These are phyloP conservation scores for Bombyx huttoni DNA, from an alignment of 2,888 invertebrate genomes.

Conservation along the genomic window DNA sequence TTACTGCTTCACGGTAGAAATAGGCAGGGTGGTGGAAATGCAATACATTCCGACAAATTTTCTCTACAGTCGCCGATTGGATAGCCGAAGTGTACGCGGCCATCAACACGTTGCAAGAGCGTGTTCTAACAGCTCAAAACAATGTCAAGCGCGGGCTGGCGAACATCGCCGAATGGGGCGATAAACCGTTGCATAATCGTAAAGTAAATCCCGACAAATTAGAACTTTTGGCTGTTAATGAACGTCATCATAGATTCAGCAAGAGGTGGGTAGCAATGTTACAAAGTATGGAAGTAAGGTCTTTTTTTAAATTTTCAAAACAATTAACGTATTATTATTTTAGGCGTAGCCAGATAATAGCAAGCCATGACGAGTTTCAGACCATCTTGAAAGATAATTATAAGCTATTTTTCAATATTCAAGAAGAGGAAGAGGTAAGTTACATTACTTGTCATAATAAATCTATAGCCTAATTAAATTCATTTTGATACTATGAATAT, in stretches of 20 bases:
- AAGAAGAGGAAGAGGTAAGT: conserved; percentile 54
- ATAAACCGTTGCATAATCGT: conserved; percentile 80
- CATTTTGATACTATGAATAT: too few relatives aligned
- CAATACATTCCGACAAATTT: too few relatives aligned
- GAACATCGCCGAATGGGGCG: conserved; percentile 79
- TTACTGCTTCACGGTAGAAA: too few relatives aligned
- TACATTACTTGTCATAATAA: too few relatives aligned
- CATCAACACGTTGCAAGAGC: conserved; percentile 79
- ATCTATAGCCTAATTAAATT: too few relatives aligned
- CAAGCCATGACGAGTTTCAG: conserved; percentile 71
- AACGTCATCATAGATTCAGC: conserved; percentile 65
- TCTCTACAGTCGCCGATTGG: conserved; percentile 73
- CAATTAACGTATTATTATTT: conserved; percentile 5
- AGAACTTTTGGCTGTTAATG: conserved; percentile 70
- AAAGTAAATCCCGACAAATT: conserved; percentile 60
- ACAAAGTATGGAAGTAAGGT: too few relatives aligned
- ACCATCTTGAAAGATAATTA: conserved; percentile 76
- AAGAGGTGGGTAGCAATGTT: conserved; percentile 30
- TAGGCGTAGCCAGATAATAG: conserved; percentile 48
- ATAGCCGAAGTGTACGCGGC: conserved; percentile 77
- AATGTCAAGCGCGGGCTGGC: conserved; percentile 74
- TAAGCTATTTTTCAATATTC: conserved; percentile 77
- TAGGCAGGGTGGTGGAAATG: too few relatives aligned
- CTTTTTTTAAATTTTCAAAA: too few relatives aligned
- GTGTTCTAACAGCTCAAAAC: conserved; percentile 77